These are phyloP conservation scores for Morpho deidamia DNA, from an alignment of 2,888 invertebrate genomes.

Conservation along the genomic window DNA sequence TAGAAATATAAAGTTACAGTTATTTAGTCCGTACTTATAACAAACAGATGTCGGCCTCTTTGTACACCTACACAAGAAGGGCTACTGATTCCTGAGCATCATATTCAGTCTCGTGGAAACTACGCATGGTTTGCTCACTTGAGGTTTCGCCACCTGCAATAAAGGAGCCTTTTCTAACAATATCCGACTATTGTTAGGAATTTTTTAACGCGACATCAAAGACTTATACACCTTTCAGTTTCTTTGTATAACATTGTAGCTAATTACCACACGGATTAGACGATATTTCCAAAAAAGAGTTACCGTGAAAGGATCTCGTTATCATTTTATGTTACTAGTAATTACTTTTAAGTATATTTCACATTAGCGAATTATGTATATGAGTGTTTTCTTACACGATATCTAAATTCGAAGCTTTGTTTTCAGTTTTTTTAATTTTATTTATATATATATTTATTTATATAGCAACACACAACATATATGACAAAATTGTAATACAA, in stretches of 20 bases:
- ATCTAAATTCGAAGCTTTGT: background rate
- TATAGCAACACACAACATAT: too few species aligned
- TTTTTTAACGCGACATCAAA: constrained; percentile 46
- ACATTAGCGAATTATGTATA: background rate
- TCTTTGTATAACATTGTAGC: constrained; percentile 39
- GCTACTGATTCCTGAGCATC: constrained; percentile 46
- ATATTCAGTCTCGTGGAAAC: constrained; percentile 50
- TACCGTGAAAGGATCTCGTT: constrained; percentile 43
- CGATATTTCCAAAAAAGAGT: constrained; percentile 33
- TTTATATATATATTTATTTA: too few species aligned
- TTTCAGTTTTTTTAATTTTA: too few species aligned
- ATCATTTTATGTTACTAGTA: constrained; percentile 36
- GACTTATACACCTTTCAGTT: constrained; percentile 23
- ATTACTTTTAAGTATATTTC: constrained; percentile 11
- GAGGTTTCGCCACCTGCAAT: constrained; percentile 66
- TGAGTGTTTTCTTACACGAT: background rate
- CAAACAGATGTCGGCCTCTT: constrained; percentile 43
- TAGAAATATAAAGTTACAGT: constrained; percentile 15
- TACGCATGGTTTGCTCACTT: constrained; percentile 63
- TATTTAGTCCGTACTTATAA: constrained; percentile 11
- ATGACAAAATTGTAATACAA: too few species aligned
- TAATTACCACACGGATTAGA: constrained; percentile 49
- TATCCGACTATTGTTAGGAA: constrained; percentile 43
- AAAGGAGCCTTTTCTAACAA: constrained; percentile 46
- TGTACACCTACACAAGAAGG: constrained; percentile 42